A percentile compares a stretch with the other conserved stretches of the same genome.
These are phyloP conservation scores for Lagenorhynchus albirostris DNA, from an alignment of 2,113 vertebrate species.

Conservation along the genomic window DNA sequence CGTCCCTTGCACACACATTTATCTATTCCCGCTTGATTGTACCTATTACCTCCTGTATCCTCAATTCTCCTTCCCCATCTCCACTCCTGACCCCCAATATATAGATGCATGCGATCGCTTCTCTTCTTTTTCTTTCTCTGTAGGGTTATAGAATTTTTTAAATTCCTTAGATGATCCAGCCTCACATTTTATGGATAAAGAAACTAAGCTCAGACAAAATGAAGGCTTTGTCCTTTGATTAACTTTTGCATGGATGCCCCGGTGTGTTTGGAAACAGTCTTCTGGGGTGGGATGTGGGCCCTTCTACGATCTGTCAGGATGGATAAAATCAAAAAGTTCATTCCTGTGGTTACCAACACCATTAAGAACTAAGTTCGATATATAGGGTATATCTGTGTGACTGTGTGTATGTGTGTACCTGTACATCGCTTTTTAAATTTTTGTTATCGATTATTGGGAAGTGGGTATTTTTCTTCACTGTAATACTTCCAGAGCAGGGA, in stretches of 20 bases:
- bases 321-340: neutral
- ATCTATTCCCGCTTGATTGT: fast-evolving
- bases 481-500: neutral
- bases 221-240: conserved; percentile 44
- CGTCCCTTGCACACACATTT: neutral
- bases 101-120: neutral
- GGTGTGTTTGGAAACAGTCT: neutral
- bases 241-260: conserved; percentile 5
- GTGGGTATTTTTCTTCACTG: neutral
- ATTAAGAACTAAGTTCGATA: fast-evolving
- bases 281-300: neutral
- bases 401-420: fast-evolving
- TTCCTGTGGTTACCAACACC: neutral
- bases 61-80: neutral
- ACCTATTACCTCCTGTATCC: neutral
- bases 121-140: neutral
- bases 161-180: conserved; percentile 47
- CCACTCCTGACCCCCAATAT: neutral
- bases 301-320: neutral
- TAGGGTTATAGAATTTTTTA: conserved; percentile 6
- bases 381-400: fast-evolving
- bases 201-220: conserved; percentile 62
- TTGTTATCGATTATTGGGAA: neutral
- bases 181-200: conserved; percentile 48
- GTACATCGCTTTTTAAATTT: neutral